These are phyloP conservation scores for Rhinolophus sinicus DNA, from an alignment of 2,113 vertebrate genomes.

Conservation along the genomic window DNA sequence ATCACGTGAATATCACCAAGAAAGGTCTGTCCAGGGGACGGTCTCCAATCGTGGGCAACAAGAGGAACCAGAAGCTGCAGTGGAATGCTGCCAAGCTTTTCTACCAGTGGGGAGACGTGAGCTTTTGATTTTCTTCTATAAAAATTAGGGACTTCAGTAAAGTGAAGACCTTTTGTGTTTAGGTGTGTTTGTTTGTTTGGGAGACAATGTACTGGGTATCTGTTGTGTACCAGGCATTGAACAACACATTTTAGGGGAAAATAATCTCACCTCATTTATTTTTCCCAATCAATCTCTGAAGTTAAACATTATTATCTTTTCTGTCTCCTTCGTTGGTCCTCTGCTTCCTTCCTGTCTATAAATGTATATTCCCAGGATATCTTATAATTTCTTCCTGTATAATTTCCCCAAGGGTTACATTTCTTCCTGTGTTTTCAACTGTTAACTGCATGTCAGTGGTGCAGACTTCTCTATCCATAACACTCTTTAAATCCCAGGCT, in stretches of 20 bases:
- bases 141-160: not conserved
- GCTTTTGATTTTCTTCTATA: slow-evolving; percentile 74
- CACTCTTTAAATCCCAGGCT: not conserved
- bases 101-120: slow-evolving; percentile 99
- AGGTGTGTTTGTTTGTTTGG: not conserved
- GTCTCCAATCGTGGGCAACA: slow-evolving; percentile 96
- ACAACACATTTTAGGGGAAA: not conserved
- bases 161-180: not conserved
- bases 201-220: not conserved
- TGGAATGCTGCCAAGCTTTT: slow-evolving; percentile 99
- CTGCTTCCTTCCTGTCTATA: not conserved
- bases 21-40: slow-evolving; percentile 95
- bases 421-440: not conserved
- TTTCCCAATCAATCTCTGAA: not conserved
- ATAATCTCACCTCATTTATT: not conserved
- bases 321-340: not conserved
- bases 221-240: not conserved
- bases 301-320: not conserved
- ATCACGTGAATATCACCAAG: slow-evolving; percentile 98
- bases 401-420: not conserved
- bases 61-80: slow-evolving; percentile 98
- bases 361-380: not conserved
- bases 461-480: not conserved
- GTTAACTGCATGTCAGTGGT: not conserved
- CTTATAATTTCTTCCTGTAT: not conserved